These are phyloP conservation scores for Tylochromis polylepis DNA, from an alignment of 2,113 vertebrate species.

Conservation along the genomic window DNA sequence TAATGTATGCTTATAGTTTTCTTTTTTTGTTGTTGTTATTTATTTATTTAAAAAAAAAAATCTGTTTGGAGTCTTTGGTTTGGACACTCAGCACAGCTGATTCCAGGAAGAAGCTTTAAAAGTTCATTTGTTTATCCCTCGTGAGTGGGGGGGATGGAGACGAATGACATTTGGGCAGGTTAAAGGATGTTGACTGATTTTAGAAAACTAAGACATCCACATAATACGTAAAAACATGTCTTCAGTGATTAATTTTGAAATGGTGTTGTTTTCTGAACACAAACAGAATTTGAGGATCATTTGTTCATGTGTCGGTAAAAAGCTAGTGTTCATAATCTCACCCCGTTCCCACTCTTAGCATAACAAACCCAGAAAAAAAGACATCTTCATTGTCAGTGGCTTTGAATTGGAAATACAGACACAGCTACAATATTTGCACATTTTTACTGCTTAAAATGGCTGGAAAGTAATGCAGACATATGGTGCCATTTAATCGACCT, in stretches of 20 bases:
- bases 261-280: background rate
- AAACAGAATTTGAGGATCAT: background rate
- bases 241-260: background rate
- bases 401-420: background rate
- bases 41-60: background rate
- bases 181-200: background rate
- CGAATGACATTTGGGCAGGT: conserved; percentile 42
- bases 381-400: background rate
- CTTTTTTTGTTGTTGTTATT: background rate
- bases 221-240: background rate
- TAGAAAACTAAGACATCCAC: background rate
- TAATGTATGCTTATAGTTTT: background rate
- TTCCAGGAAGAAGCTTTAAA: conserved; percentile 30
- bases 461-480: conserved; percentile 27
- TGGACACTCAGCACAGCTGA: background rate
- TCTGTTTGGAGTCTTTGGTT: background rate
- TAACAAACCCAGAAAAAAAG: background rate
- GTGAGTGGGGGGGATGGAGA: conserved; percentile 45
- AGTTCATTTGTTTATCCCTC: conserved; percentile 53
- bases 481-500: conserved; percentile 39
- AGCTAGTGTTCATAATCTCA: background rate
- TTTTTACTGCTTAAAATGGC: background rate
- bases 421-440: background rate
- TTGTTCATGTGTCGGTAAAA: background rate
- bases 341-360: background rate